A percentile compares a stretch with the other conserved stretches of the same genome.
phyloP scores from a whole-genome alignment of 2,888 invertebrate genomes.

The Orchesella flavescens region DNA sequence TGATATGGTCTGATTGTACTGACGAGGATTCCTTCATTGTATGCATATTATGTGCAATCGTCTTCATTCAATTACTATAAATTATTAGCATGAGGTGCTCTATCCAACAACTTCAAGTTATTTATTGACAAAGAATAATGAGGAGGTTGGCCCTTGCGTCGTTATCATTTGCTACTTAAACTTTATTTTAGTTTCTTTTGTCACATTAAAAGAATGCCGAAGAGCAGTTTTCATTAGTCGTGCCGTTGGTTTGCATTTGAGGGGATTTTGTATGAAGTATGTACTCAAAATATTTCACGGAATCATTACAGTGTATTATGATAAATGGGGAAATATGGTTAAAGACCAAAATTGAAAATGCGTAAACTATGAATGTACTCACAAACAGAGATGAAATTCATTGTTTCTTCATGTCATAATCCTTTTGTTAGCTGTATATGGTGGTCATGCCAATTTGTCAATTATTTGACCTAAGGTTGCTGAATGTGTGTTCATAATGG shows the following conservation, averaged over 20 bases:
- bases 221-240: background rate
- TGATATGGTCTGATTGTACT: background rate
- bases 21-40: too few species aligned
- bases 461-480: too few species aligned
- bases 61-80: constrained; percentile 25
- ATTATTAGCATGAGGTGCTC: constrained; percentile 16
- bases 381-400: too few species aligned
- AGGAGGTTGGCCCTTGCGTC: constrained; percentile 31
- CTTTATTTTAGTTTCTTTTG: constrained; percentile 36
- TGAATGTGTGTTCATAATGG: too few species aligned
- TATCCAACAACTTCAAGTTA: constrained; percentile 17
- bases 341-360: too few species aligned
- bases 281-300: background rate
- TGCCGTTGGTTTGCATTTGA: background rate
- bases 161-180: constrained; percentile 37
- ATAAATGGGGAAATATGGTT: too few species aligned
- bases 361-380: too few species aligned
- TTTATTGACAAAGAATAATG: constrained; percentile 48
- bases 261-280: background rate
- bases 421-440: too few species aligned
- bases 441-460: too few species aligned
- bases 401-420: too few species aligned
- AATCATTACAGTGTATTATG: too few species aligned
- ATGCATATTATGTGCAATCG: background rate
- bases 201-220: constrained; percentile 33